Conservation (phyloP, 2,113 vertebrate genomes). For the Clarias gariepinus region DNA sequence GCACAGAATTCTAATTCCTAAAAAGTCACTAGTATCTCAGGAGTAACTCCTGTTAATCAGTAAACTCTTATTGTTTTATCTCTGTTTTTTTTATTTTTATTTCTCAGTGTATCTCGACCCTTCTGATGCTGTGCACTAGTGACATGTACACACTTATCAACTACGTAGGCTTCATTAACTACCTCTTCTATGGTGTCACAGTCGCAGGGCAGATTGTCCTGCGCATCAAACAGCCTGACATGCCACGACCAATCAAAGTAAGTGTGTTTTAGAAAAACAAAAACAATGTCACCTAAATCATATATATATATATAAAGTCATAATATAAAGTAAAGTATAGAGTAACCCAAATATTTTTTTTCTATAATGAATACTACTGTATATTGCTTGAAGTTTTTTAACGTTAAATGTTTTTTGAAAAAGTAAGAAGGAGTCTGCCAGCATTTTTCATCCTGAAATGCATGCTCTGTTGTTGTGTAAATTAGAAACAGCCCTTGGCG, state of each 20-base stretch:
- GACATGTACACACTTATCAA: constrained; percentile 96
- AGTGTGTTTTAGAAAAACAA: constrained; percentile 15
- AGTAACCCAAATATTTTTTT: not conserved
- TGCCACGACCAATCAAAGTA: constrained; percentile 87
- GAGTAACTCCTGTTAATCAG: not conserved
- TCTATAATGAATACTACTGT: not conserved
- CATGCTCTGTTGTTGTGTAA: not conserved
- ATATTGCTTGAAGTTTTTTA: not conserved
- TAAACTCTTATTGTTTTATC: not conserved
- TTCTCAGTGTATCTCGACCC: constrained; percentile 83
- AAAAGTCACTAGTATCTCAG: not conserved
- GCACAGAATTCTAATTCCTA: too few relatives aligned
- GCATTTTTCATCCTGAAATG: not conserved
- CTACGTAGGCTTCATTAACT: constrained; percentile 95
- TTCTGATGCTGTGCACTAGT: constrained; percentile 92
- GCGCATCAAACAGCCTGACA: constrained; percentile 80
- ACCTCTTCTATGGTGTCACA: constrained; percentile 91
- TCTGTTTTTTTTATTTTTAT: not conserved
- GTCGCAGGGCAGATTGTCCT: constrained; percentile 90
- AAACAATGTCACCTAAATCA: too few relatives aligned
- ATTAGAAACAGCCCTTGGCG: not conserved
- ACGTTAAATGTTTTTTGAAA: not conserved
- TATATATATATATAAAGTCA: too few relatives aligned
- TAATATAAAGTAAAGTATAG: too few relatives aligned
- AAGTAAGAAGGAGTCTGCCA: not conserved